phyloP scores from a whole-genome alignment of 2,888 invertebrate genomes.

The Tiliacea aurago region DNA sequence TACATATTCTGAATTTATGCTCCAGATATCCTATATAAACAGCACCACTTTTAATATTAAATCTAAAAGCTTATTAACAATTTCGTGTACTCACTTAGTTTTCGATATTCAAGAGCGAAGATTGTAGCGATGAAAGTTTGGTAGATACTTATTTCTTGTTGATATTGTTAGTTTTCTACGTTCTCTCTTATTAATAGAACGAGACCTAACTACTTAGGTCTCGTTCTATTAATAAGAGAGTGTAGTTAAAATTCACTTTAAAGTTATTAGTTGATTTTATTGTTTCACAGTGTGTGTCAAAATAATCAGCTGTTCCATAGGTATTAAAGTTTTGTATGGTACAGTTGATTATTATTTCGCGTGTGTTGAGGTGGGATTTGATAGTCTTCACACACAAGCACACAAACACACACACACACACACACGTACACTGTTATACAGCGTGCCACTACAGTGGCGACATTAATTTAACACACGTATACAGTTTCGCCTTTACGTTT shows the following conservation, averaged over 20 bases:
- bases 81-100: slow-evolving; percentile 28
- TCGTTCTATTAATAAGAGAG: no score
- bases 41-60: slow-evolving; percentile 16
- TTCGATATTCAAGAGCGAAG: slow-evolving; percentile 5
- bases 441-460: no score
- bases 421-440: no score
- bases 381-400: no score
- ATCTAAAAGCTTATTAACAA: slow-evolving; percentile 25
- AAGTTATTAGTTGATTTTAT: not conserved
- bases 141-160: slow-evolving; percentile 6
- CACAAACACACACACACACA: no score
- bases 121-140: slow-evolving; percentile 14
- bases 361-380: no score
- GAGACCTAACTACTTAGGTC: no score
- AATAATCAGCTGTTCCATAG: not conserved
- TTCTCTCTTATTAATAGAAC: no score
- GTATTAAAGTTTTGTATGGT: not conserved
- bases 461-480: no score
- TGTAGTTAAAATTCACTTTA: not conserved
- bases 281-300: not conserved
- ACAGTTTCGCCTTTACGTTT: no score
- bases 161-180: not conserved
- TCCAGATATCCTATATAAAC: slow-evolving; percentile 12
- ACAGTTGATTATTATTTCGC: not conserved
- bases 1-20: slow-evolving; percentile 4